Evolutionary conservation across 2,113 vertebrate species (phyloP), one percentile per base, ranked within the genome.

Genomic region (Tympanuchus pallidicinctus): DNA sequence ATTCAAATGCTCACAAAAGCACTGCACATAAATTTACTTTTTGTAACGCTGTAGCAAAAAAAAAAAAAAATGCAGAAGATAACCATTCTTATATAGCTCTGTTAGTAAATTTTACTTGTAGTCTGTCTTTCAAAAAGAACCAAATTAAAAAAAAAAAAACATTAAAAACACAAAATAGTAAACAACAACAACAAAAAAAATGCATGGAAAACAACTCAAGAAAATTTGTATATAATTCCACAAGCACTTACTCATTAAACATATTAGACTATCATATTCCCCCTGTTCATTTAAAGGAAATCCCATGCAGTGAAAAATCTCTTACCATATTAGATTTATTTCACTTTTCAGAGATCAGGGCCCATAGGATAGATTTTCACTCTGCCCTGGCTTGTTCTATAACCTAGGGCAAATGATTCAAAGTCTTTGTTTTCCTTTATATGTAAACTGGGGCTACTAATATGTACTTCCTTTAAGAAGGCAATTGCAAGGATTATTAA

Each of bases 1-100:
- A 81, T 81, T 90, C 88, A 93, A 90, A 93, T 88, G 32, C 24
- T 79, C 30, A 70, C 72, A 81, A 81, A 91, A 81, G 50, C 82
- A 77, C 14, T 10, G 19, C 27, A 77, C 0, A 2, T 61, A 34
- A 10, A 73, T 82, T 32, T 36, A 10, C 10, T 78, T 89, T 82
- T 74, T 93, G 20, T 27, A 74, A 75, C 24, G 78, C 9, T 6
- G 4, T 4, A 52, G 25, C 24, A 69, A 74, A 93, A 92, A 91
- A 38, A 43, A 43, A 12, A 71, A 54, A 12, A 71, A 25, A 27
- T 19, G 63, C 22, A 66, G 38, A 86, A 66, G 24, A 92, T 38
- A 91, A 71, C 32, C 9, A 52, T 63, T 70, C 38, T 74, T 38
- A 38, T 12, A 47, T 11, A 67, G 32, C 15, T 54, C 11, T 56